phyloP scores from a whole-genome alignment of 2,888 invertebrate genomes.

The Sabatieria punctata region DNA sequence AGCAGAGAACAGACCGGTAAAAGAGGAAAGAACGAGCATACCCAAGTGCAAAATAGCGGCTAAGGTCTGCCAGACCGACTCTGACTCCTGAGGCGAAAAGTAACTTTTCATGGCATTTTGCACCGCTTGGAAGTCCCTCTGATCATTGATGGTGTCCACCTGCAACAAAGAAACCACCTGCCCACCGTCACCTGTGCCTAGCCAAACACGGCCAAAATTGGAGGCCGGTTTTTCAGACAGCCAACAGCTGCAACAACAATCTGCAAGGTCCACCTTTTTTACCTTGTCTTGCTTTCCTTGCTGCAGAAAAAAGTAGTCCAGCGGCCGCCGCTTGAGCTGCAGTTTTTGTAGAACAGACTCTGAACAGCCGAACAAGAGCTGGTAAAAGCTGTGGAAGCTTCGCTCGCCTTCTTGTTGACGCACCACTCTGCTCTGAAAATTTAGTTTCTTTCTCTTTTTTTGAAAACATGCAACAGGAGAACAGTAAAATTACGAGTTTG shows the following conservation, averaged over 20 bases:
- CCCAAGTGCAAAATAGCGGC: conserved; percentile 78
- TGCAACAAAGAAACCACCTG: conserved; percentile 4
- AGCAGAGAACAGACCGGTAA: too few relatives aligned
- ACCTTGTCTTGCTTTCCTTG: conserved; percentile 54
- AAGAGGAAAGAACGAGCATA: too few relatives aligned
- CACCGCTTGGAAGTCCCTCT: conserved; percentile 18
- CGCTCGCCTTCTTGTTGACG: conserved; percentile 80
- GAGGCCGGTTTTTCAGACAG: not conserved
- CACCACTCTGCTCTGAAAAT: conserved; percentile 60
- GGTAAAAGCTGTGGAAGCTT: conserved; percentile 95
- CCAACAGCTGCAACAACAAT: not conserved
- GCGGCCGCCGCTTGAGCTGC: conserved; percentile 52
- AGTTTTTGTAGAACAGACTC: conserved; percentile 47
- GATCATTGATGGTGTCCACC: conserved; percentile 18
- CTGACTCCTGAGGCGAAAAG: conserved; percentile 11
- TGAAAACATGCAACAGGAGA: not conserved
- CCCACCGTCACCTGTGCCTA: conserved; percentile 46
- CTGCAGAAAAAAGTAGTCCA: conserved; percentile 61
- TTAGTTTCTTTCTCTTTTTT: not conserved
- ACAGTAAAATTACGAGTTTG: not conserved
- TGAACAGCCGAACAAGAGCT: conserved; percentile 59
- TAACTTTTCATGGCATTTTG: conserved; percentile 17
- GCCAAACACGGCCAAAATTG: too few relatives aligned
- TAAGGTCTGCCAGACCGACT: conserved; percentile 64
- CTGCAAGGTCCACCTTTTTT: not conserved